Percentiles rank a stretch among this genome's conserved stretches.
These are phyloP conservation scores for Philereme transversata DNA, from an alignment of 2,888 invertebrate genomes.

Conservation along the genomic window DNA sequence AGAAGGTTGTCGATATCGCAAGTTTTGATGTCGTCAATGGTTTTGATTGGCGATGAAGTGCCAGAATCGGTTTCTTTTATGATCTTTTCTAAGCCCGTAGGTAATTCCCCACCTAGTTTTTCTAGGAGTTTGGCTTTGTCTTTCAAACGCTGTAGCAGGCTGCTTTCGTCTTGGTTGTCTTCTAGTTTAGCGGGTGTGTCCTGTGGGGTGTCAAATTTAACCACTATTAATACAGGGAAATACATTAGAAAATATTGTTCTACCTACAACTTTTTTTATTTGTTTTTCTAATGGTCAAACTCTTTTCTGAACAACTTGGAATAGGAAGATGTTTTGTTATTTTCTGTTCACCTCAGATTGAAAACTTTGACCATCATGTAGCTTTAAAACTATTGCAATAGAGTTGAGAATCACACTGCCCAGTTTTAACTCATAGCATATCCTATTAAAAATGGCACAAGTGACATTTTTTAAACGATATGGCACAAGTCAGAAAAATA, in stretches of 20 bases:
- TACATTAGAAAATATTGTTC: too few relatives aligned
- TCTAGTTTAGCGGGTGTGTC: constrained; percentile 50
- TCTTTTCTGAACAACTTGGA: neutral
- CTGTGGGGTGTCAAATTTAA: constrained; percentile 32
- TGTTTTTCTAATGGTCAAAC: too few relatives aligned
- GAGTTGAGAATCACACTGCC: constrained; percentile 40
- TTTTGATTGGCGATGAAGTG: constrained; percentile 51
- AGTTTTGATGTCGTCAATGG: constrained; percentile 45
- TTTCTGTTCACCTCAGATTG: constrained; percentile 69
- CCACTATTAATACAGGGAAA: neutral
- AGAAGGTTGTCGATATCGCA: constrained; percentile 66
- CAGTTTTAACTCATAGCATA: constrained; percentile 35
- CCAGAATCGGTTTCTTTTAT: constrained; percentile 62
- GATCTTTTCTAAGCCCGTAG: constrained; percentile 74
- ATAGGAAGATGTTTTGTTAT: neutral
- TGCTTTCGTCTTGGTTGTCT: constrained; percentile 68
- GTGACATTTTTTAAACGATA: constrained; percentile 38
- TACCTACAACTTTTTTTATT: too few relatives aligned
- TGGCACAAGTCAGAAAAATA: constrained; percentile 43
- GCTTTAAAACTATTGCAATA: constrained; percentile 55
- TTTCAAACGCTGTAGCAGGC: constrained; percentile 67
- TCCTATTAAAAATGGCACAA: constrained; percentile 27
- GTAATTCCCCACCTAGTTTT: constrained; percentile 81
- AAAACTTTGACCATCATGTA: constrained; percentile 78
- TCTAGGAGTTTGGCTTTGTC: constrained; percentile 80